Evolutionary conservation across 2,113 vertebrate species (phyloP).

Genomic region (Nematolebias whitei): DNA sequence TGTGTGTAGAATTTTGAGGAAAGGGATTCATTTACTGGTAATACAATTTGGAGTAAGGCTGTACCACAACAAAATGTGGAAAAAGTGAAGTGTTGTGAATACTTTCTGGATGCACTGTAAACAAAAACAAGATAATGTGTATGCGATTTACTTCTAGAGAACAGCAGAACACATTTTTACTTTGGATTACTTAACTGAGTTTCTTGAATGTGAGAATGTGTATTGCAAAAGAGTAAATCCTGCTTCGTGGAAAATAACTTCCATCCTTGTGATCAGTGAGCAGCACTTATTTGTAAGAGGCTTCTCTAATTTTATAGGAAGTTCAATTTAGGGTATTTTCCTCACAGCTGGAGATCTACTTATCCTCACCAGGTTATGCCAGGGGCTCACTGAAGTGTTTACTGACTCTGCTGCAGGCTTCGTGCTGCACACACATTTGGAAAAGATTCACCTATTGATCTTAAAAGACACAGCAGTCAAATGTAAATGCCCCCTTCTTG

Average conservation of each 20-base stretch:
- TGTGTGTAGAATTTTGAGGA: too few species aligned
- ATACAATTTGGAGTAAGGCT: too few species aligned
- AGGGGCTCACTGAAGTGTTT: slow-evolving; percentile 30
- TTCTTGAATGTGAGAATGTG: slow-evolving; percentile 3
- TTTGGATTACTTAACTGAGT: slow-evolving; percentile 10
- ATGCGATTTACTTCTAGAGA: slow-evolving; percentile 1
- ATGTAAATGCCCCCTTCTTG: background rate
- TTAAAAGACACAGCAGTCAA: background rate
- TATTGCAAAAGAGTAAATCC: slow-evolving; percentile 14
- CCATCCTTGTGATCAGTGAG: slow-evolving; percentile 22
- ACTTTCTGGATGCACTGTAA: too few species aligned
- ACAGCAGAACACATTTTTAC: slow-evolving; percentile 31
- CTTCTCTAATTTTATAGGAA: slow-evolving; percentile 23
- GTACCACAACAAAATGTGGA: too few species aligned
- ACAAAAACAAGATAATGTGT: slow-evolving; percentile 28
- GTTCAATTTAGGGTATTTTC: slow-evolving; percentile 18
- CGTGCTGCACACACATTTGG: slow-evolving; percentile 3
- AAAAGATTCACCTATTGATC: background rate
- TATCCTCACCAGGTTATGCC: slow-evolving; percentile 20
- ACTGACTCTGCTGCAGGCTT: slow-evolving; percentile 41
- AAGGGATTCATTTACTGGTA: too few species aligned
- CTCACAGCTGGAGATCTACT: slow-evolving; percentile 51
- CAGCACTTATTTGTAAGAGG: slow-evolving; percentile 12
- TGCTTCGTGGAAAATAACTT: slow-evolving; percentile 20
- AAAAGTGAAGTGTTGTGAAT: too few species aligned